A percentile compares a stretch with the other conserved stretches of the same genome.
phyloP scores from a whole-genome alignment of 1,140 invertebrate species.

The Trachelipus rathkii region DNA sequence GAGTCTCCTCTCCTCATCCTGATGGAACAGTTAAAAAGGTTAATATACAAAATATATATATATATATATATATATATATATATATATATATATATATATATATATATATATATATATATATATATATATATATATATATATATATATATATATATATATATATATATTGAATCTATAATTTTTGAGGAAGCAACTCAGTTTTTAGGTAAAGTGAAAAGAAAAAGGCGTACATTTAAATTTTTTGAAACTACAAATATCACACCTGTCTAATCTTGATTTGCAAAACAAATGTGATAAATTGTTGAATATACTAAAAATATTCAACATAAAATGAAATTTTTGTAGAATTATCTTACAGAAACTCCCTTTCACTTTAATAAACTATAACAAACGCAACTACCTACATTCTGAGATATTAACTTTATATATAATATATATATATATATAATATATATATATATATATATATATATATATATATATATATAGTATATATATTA shows the following conservation, averaged over 20 bases:
- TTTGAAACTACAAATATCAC: background rate
- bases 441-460: too few relatives aligned
- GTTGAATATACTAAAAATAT: background rate
- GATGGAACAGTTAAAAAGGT: background rate
- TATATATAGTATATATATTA: too few relatives aligned
- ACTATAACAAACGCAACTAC: too few relatives aligned
- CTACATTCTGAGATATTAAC: too few relatives aligned
- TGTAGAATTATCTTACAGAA: too few relatives aligned
- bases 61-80: slow-evolving; percentile 7
- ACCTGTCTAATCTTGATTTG: too few relatives aligned
- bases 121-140: background rate
- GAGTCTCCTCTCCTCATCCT: background rate
- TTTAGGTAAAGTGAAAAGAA: background rate
- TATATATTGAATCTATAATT: background rate
- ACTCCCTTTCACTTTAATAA: too few relatives aligned
- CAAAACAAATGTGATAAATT: background rate
- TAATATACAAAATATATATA: background rate
- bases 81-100: slow-evolving; percentile 10
- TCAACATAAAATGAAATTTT: background rate
- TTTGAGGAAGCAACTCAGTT: background rate
- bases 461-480: too few relatives aligned
- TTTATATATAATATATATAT: too few relatives aligned
- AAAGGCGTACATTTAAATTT: background rate
- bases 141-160: background rate
- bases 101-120: slow-evolving; percentile 14